Evolutionary conservation across 2,888 invertebrate species (phyloP).

Genomic region (Sisyra terminalis): DNA sequence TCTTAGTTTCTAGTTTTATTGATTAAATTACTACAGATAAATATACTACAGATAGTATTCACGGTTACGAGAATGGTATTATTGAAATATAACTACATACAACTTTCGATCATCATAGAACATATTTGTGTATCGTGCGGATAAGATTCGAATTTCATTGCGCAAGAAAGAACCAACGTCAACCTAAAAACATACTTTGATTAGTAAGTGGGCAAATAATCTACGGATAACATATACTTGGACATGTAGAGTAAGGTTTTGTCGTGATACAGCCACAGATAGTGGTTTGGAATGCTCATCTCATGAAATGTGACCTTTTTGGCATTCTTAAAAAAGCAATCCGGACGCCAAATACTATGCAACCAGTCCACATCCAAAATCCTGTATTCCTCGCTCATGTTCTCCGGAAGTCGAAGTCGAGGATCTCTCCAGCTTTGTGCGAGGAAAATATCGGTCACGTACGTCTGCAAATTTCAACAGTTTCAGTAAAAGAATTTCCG

Average conservation of each 20-base stretch:
- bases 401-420: conserved; percentile 73
- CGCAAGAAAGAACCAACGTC: conserved; percentile 78
- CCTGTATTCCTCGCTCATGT: conserved; percentile 83
- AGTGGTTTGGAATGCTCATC: conserved; percentile 90
- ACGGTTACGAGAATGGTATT: too few species aligned
- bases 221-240: conserved; percentile 54
- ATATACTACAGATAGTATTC: too few species aligned
- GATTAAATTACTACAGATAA: too few species aligned
- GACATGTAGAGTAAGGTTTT: conserved; percentile 87
- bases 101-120: conserved; percentile 86
- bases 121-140: conserved; percentile 90
- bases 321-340: conserved; percentile 87
- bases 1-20: too few species aligned
- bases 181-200: conserved; percentile 38
- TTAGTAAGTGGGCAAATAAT: not conserved
- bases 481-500: too few species aligned
- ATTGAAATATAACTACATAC: conserved; percentile 55
- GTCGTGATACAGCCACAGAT: conserved; percentile 81
- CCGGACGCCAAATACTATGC: conserved; percentile 82
- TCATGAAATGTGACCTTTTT: conserved; percentile 86
- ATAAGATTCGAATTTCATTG: conserved; percentile 88
- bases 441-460: conserved; percentile 82
- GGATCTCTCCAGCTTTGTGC: conserved; percentile 90
- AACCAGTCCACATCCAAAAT: conserved; percentile 82
- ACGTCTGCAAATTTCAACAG: conserved; percentile 70